Base-by-base conservation (phyloP, 2,888 invertebrate species). In the Caenorhabditis sp. region DNA sequence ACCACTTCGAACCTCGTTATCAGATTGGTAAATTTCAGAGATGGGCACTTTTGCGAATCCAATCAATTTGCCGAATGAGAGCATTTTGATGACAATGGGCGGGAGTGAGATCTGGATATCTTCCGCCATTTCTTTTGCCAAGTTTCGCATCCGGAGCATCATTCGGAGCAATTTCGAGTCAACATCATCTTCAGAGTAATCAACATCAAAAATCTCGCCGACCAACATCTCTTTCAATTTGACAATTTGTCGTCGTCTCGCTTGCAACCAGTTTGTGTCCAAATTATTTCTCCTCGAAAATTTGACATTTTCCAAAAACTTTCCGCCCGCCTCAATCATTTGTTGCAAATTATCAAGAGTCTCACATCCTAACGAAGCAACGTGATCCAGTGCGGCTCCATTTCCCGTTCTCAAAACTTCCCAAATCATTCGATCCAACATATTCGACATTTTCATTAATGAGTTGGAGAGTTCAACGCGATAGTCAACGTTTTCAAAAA, bases 31-130 rank as follows among this genome's bases (percentile, higher is more conserved):
- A 4, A 82, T 76, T 61, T 80, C 79, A 1, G 65, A 53, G n/a
- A 80, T 59, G 3, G 84, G 80, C 71, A 85, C 78, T 50, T 80
- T 75, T 0, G 84, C 80, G 52, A 77, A 78, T 8, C 82, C 85
- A 27, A 85, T 81, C n/a, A 84, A 60, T 52, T 79, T 75, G 17
- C 73, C 75, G 38, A 76, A 73, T 4, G 82, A 83, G 38, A 79
- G 66, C 84, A 85, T 83, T 62, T 81, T 80, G 56, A 85, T 71
- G 23, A 81, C 50, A 21, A 85, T 67, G 14, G 80, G 80, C 10
- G 85, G 85, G 5, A 84, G 57, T 0, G 83, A 80, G 0, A 77
- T 25, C 49, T 73, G 67, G 31, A 73, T 56, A 23, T 74, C 74
- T 49, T 70, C 64, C 0, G 74, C 74, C 31, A 74, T 21, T 10